These are phyloP conservation scores for Himalopsyche kuldschensis DNA, from an alignment of 2,888 invertebrate species.

Conservation along the genomic window DNA sequence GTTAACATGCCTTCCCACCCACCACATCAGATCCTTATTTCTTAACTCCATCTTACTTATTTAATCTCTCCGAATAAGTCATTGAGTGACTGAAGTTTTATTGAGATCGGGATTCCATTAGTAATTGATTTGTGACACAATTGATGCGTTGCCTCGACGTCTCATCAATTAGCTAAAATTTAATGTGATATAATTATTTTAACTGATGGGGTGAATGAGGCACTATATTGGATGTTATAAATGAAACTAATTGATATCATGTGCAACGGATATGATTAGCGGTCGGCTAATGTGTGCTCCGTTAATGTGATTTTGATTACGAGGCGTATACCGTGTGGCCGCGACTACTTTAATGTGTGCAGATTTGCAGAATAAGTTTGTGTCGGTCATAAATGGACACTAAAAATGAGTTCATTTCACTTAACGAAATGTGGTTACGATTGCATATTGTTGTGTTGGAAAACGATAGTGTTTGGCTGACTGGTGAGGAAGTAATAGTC, in stretches of 20 bases:
- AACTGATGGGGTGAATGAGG: background rate
- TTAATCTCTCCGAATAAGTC: no score
- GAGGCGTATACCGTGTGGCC: conserved; percentile 18
- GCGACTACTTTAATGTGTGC: conserved; percentile 25
- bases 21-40: no score
- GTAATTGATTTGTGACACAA: no score
- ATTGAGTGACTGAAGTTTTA: no score
- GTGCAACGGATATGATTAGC: background rate
- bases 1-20: no score
- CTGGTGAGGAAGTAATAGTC: no score
- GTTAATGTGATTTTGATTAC: conserved; percentile 40
- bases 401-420: conserved; percentile 31
- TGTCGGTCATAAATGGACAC: conserved; percentile 20
- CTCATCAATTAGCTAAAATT: background rate
- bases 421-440: background rate
- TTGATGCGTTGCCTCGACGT: no score
- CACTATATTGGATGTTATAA: background rate
- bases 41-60: no score
- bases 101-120: no score
- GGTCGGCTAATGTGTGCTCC: conserved; percentile 7
- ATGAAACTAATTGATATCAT: conserved; percentile 10
- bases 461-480: no score
- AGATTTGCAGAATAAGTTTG: conserved; percentile 34
- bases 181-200: background rate
- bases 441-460: background rate